Percentiles rank a stretch among this genome's conserved stretches.
Evolutionary conservation across 2,888 invertebrate species (phyloP).

Genomic region (Sarcophaga rosellei): DNA sequence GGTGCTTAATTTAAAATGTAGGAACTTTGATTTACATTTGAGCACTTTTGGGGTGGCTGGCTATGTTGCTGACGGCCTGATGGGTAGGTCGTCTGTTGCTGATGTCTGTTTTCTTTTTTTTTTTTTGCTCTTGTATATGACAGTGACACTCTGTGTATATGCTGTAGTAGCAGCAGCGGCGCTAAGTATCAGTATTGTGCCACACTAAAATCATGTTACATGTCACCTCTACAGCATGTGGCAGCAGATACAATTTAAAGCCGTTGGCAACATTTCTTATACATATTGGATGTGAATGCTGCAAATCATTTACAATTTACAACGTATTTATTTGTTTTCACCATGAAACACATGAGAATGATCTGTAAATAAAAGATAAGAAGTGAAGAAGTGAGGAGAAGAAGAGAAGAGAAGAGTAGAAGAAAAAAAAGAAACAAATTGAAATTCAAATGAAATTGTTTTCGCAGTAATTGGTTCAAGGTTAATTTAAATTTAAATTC

Average conservation of each 20-base stretch:
- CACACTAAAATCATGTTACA: slow-evolving; percentile 63
- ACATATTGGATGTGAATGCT: slow-evolving; percentile 44
- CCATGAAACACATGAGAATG: background rate
- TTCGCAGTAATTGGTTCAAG: slow-evolving; percentile 67
- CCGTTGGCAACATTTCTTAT: slow-evolving; percentile 63
- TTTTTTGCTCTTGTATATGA: slow-evolving; percentile 28
- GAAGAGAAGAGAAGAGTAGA: slow-evolving; percentile 1
- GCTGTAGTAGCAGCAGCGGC: slow-evolving; percentile 55
- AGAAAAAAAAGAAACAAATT: background rate
- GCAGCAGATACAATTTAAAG: slow-evolving; percentile 39
- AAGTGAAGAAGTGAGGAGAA: background rate
- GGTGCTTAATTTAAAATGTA: slow-evolving; percentile 60
- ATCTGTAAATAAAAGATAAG: background rate
- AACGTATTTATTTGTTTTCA: slow-evolving; percentile 27
- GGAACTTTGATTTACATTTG: slow-evolving; percentile 63
- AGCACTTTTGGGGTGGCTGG: slow-evolving; percentile 61
- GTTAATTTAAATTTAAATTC: slow-evolving; percentile 57
- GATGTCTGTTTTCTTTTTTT: background rate
- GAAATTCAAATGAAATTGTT: slow-evolving; percentile 51
- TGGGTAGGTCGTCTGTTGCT: slow-evolving; percentile 32
- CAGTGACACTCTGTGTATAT: slow-evolving; percentile 66
- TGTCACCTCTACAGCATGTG: slow-evolving; percentile 63
- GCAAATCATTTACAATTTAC: slow-evolving; percentile 40
- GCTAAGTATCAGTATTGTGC: slow-evolving; percentile 61
- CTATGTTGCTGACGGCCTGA: slow-evolving; percentile 19